These are phyloP conservation scores for Microchrysa polita DNA, from an alignment of 2,888 invertebrate genomes.

Conservation along the genomic window DNA sequence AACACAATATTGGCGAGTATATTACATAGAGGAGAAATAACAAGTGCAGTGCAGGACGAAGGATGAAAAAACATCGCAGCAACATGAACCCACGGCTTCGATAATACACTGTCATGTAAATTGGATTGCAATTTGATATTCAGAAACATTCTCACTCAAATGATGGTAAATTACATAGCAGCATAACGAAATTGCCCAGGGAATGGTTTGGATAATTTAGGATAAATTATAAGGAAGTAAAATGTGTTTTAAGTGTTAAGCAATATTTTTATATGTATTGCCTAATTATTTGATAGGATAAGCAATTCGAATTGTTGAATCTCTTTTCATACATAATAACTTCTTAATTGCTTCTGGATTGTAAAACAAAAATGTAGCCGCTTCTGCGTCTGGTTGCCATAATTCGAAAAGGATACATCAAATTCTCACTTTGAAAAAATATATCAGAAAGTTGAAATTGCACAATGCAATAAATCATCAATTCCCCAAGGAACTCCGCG, in stretches of 20 bases:
- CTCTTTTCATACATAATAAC: too few species aligned
- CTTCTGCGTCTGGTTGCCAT: too few species aligned
- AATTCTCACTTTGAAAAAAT: not conserved
- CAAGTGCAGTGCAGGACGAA: slow-evolving; percentile 5
- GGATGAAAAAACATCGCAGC: too few species aligned
- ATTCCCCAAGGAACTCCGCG: slow-evolving; percentile 44
- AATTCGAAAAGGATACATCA: too few species aligned
- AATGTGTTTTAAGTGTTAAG: too few species aligned
- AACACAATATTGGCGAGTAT: not conserved
- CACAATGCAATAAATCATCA: slow-evolving; percentile 48
- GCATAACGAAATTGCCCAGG: slow-evolving; percentile 6
- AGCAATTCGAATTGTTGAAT: too few species aligned
- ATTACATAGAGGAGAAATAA: not conserved
- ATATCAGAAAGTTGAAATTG: not conserved
- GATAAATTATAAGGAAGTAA: not conserved
- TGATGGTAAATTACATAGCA: not conserved
- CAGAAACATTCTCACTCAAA: slow-evolving; percentile 25
- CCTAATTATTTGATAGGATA: too few species aligned
- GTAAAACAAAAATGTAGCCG: too few species aligned
- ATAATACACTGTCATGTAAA: slow-evolving; percentile 44
- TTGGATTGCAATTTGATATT: slow-evolving; percentile 49
- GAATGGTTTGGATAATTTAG: not conserved
- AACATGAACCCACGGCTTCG: not conserved
- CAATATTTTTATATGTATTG: too few species aligned
- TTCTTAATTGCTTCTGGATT: too few species aligned